Evolutionary conservation across 2,113 vertebrate species (phyloP).

Genomic region (Rhabdomys dilectus): DNA sequence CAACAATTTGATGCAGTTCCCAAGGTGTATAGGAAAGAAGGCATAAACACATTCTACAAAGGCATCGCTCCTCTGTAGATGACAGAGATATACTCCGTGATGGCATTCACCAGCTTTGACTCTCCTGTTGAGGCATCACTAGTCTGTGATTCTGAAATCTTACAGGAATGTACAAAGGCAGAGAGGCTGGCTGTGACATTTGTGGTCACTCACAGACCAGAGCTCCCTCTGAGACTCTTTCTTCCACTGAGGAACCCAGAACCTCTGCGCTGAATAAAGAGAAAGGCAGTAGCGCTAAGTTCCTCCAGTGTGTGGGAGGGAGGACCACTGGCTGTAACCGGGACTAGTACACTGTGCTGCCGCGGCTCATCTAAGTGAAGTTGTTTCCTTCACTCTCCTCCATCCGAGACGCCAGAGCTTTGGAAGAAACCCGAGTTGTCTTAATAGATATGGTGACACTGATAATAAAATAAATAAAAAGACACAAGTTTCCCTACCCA

Average conservation of each 20-base stretch:
- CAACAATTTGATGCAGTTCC: slow-evolving; percentile 94
- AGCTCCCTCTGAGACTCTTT: slow-evolving; percentile 97
- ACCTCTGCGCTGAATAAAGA: slow-evolving; percentile 98
- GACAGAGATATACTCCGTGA: slow-evolving; percentile 99
- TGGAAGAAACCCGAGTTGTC: slow-evolving; percentile 96
- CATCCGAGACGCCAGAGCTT: slow-evolving; percentile 98
- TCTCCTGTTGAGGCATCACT: slow-evolving; percentile 96
- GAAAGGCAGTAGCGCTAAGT: slow-evolving; percentile 93
- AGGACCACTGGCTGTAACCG: slow-evolving; percentile 96
- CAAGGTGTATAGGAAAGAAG: slow-evolving; percentile 98
- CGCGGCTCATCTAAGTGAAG: slow-evolving; percentile 93
- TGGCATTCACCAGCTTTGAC: slow-evolving; percentile 99
- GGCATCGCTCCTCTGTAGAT: slow-evolving; percentile 97
- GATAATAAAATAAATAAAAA: background rate
- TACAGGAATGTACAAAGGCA: slow-evolving; percentile 93
- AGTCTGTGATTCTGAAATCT: slow-evolving; percentile 95
- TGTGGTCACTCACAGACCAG: slow-evolving; percentile 97
- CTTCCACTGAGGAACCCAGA: slow-evolving; percentile 96
- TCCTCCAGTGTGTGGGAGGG: slow-evolving; percentile 97
- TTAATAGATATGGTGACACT: slow-evolving; percentile 86
- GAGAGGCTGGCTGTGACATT: slow-evolving; percentile 98
- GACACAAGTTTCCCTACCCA: background rate
- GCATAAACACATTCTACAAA: slow-evolving; percentile 97
- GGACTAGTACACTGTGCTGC: too few species aligned
- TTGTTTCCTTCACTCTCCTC: slow-evolving; percentile 98